Evolutionary conservation across 1,140 invertebrate genomes (phyloP), one percentile per base, ranked within the genome.

Genomic region (Trichoplusia ni): DNA sequence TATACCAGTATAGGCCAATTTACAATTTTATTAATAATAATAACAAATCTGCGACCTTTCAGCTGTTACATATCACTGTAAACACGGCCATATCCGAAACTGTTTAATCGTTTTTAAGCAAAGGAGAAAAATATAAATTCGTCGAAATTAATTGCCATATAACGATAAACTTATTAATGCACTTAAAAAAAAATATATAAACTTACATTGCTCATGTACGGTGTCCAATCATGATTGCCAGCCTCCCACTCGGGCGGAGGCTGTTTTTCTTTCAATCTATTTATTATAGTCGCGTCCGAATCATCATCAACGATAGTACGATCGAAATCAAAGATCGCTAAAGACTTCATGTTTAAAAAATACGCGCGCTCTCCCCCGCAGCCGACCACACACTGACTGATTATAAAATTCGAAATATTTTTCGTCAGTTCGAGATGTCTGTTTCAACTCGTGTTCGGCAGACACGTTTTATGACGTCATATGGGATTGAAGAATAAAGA

Each of bases 261-360:
- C 16, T 79, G 56, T 29, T 83, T 84, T 60, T 88, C 84, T 9
- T 78, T 73, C 44, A 90, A 67, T 73, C 71, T 88, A 58, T 80
- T 79, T 44, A 90, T 89, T 33, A 90, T 84, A 6, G 83, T 88
- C 1, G 84, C 84, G 58, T 90, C 88, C 0, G 86, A 88, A 66
- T 90, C 88, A 56, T 77, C 80, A 29, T 88, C 75, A 1, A 90
- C 85, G 21, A 90, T 82, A 0, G 88, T 90, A 49, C 82, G 80
- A 65, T 90, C 88, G 62, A 90, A 90, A 81, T 90, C 88, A 67
- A 90, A 90, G 13, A 90, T 73, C 6, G 86, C 86, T 42, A 90
- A 71, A 6, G 64, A 79, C 23, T 75, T 58, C 84, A 86, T 76
- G 0, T 69, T 72, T 69, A 76, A 37, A 64, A 73, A 72, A 66